A percentile compares a stretch with the other conserved stretches of the same genome.
These are phyloP conservation scores for Bombus pascuorum DNA, from an alignment of 1,140 invertebrate genomes.

Conservation along the genomic window DNA sequence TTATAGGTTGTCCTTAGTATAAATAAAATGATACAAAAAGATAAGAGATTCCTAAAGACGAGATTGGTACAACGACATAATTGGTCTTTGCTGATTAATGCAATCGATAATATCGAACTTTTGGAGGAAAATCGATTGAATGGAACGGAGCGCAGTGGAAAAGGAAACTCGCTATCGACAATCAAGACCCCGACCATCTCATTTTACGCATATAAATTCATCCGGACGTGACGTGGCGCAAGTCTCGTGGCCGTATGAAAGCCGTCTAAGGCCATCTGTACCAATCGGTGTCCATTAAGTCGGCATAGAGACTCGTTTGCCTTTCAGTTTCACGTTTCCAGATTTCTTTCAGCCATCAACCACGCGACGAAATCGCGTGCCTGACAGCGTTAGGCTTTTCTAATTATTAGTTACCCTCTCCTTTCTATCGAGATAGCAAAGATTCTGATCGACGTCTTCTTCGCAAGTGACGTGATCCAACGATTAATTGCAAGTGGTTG, in stretches of 20 bases:
- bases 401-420: not conserved
- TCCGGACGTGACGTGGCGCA: slow-evolving; percentile 80
- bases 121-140: not conserved
- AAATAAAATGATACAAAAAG: no score
- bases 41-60: no score
- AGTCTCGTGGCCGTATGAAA: slow-evolving; percentile 66
- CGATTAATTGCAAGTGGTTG: not conserved
- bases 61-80: no score
- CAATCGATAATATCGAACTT: no score
- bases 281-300: slow-evolving; percentile 77
- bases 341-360: slow-evolving; percentile 55
- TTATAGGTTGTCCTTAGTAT: not conserved
- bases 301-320: slow-evolving; percentile 51
- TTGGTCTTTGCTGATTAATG: no score
- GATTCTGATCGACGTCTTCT: not conserved
- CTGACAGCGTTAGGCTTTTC: not conserved
- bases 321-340: slow-evolving; percentile 69
- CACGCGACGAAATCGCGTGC: slow-evolving; percentile 17
- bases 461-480: not conserved
- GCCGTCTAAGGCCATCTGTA: slow-evolving; percentile 77
- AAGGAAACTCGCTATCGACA: slow-evolving; percentile 77
- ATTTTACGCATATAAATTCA: slow-evolving; percentile 81
- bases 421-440: not conserved
- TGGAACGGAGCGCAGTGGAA: slow-evolving; percentile 26
- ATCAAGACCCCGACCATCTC: slow-evolving; percentile 67